Evolutionary conservation across 2,797 vertebrate genomes (phyloP).

Genomic region (Enteromius unitaeniatus): DNA sequence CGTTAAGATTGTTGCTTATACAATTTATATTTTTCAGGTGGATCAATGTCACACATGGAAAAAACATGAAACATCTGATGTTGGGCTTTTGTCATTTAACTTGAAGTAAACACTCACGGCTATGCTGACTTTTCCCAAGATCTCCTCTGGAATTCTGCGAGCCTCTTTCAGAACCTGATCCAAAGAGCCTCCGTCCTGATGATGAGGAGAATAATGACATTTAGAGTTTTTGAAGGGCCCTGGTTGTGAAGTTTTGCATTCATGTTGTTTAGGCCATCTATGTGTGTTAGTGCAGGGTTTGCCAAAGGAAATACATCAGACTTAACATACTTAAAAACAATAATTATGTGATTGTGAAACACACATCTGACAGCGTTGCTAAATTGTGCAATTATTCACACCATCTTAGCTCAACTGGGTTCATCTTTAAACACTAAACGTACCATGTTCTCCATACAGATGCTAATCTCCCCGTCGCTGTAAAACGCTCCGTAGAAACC

Average conservation of each 20-base stretch:
- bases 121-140: conserved; percentile 91
- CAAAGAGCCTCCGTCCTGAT: conserved; percentile 86
- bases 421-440: not conserved
- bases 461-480: conserved; percentile 95
- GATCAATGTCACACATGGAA: not conserved
- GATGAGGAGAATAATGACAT: not conserved
- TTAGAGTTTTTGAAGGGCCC: not conserved
- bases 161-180: conserved; percentile 91
- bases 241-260: not conserved
- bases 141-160: conserved; percentile 87
- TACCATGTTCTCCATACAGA: conserved; percentile 99
- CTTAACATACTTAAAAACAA: too few relatives aligned
- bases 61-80: not conserved
- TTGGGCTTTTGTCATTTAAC: not conserved
- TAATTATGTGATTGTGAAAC: too few relatives aligned
- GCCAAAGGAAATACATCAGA: too few relatives aligned
- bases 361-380: too few relatives aligned
- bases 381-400: too few relatives aligned
- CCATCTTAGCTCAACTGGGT: too few relatives aligned
- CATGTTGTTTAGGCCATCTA: not conserved
- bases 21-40: not conserved
- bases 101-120: conserved; percentile 77
- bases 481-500: conserved; percentile 91
- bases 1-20: too few relatives aligned
- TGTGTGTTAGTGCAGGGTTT: too few relatives aligned